These are phyloP conservation scores for Synanthedon formicaeformis DNA, from an alignment of 2,888 invertebrate species.

Conservation along the genomic window DNA sequence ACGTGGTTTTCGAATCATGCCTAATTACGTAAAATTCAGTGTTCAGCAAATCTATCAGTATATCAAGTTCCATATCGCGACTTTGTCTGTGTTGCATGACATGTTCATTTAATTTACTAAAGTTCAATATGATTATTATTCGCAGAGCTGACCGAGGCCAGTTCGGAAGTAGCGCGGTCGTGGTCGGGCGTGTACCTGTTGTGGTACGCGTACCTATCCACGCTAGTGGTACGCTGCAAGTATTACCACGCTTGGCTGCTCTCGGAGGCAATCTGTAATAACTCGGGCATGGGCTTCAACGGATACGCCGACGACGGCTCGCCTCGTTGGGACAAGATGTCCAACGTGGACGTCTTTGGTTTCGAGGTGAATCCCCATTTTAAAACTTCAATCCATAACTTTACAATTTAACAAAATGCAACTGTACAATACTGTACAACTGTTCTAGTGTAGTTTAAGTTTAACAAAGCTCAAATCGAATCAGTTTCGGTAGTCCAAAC, in stretches of 20 bases:
- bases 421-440: too few species aligned
- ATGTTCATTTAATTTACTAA: constrained; percentile 3
- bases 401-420: too few species aligned
- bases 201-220: constrained; percentile 82
- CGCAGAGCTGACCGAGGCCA: constrained; percentile 51
- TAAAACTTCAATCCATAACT: too few species aligned
- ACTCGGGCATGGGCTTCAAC: constrained; percentile 91
- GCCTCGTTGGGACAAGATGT: constrained; percentile 91
- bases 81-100: too few species aligned
- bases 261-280: constrained; percentile 95
- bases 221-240: constrained; percentile 86
- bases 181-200: constrained; percentile 60
- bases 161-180: constrained; percentile 56
- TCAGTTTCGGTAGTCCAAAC: constrained; percentile 3
- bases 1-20: too few species aligned
- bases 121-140: not conserved
- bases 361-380: constrained; percentile 78
- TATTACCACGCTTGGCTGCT: constrained; percentile 98
- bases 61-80: too few species aligned
- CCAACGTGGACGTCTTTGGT: constrained; percentile 88
- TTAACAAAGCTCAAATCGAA: not conserved
- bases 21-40: too few species aligned
- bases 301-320: constrained; percentile 83
- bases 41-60: too few species aligned
- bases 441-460: too few species aligned